Conservation (phyloP, 2,113 vertebrate genomes). For the Thinocorus orbignyianus region DNA sequence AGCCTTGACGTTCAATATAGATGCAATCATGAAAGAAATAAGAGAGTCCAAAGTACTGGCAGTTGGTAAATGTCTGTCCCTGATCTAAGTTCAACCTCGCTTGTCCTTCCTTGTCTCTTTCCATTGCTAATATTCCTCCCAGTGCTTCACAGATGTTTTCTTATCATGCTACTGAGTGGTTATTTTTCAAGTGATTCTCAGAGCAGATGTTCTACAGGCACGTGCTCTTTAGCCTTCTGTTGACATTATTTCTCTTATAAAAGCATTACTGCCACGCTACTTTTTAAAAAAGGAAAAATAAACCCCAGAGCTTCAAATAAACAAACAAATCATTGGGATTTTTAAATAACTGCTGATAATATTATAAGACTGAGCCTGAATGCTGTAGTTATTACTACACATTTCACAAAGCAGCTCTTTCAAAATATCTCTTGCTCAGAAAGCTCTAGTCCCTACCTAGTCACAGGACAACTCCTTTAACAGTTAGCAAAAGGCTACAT, state of each 20-base stretch:
- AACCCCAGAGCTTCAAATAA: background rate
- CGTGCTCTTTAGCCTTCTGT: background rate
- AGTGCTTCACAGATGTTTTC: conserved; percentile 56
- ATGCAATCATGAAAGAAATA: background rate
- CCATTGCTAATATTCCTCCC: conserved; percentile 45
- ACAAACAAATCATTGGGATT: background rate
- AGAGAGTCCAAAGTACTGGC: background rate
- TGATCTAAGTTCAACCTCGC: background rate
- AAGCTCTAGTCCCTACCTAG: background rate
- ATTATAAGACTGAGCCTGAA: background rate
- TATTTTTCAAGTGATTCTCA: conserved; percentile 40
- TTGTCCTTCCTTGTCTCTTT: conserved; percentile 32
- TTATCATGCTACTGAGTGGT: conserved; percentile 34
- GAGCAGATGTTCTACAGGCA: conserved; percentile 38
- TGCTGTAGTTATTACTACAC: background rate
- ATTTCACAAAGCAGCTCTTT: background rate
- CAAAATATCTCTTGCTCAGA: background rate
- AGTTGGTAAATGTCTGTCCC: background rate
- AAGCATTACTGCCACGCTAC: background rate
- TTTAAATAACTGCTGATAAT: conserved; percentile 10
- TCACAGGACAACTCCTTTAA: background rate
- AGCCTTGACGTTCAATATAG: background rate
- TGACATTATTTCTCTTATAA: background rate
- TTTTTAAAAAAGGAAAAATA: background rate
- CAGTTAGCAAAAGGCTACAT: background rate